Base-by-base conservation (phyloP, 2,888 invertebrate genomes). In the Dasypolia templi region DNA sequence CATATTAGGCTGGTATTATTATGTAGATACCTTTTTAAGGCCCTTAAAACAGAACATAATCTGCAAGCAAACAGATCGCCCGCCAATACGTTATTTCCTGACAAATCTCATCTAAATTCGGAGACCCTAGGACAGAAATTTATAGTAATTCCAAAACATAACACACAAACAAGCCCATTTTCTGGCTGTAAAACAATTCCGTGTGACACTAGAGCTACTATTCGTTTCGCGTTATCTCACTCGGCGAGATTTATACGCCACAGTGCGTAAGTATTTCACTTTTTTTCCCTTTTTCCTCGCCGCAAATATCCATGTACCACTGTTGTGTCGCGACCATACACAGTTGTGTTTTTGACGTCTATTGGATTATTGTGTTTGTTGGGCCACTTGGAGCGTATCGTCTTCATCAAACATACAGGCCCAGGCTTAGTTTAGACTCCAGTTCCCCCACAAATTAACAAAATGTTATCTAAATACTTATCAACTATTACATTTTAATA, bases 111-210 rank as follows among this genome's bases (percentile, higher is more conserved):
- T 73, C n/a, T 63, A 71, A 72, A 78, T 70, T 72, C 62, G 26
- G 26, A 61, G 26, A 55, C 65, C 55, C 35, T 35, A 53, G 39
- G 14, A 61, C 19, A 39, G 59, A 76, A 55, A 84, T 82, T 74
- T 82, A 84, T 74, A 59, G 87, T 82, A 71, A 75, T 67, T 64
- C 63, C 70, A 65, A 74, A 68, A 56, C 86, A 83, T 83, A 87
- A n/a, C n/a, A n/a, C 86, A 83, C 81, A 87, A 87, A 86, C 77
- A 86, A 56, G 65, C 65, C 73, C 74, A 86, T 87, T 86, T 80
- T 81, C 68, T 76, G 75, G 46, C 64, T 81, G 81, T 81, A 81
- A 85, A 79, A 87, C 87, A 81, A 85, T 86, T 83, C 72, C 14
- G 53, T 39, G 79, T 77, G 82, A 82, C 85, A 80, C 75, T 64